These are phyloP conservation scores for Nomada fucata DNA, from an alignment of 2,888 invertebrate species.

Conservation along the genomic window DNA sequence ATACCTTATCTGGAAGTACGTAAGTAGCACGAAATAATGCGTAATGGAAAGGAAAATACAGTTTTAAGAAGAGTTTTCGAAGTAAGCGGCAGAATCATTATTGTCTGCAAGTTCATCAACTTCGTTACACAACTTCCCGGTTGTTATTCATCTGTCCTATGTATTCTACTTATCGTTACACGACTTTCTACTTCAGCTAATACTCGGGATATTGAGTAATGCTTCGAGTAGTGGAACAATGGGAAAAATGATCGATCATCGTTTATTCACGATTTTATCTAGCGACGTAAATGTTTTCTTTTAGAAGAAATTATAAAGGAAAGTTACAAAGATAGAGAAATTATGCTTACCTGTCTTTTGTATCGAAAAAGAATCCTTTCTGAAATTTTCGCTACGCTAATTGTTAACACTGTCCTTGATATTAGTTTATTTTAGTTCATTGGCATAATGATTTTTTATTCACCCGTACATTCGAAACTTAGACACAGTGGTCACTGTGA, in stretches of 20 bases:
- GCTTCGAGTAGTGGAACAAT: background rate
- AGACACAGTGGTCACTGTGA: no score
- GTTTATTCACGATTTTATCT: conserved; percentile 8
- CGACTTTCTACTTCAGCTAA: background rate
- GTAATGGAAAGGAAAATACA: background rate
- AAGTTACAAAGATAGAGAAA: no score
- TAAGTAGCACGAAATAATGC: background rate
- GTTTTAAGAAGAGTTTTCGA: background rate
- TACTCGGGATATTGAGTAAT: conserved; percentile 5
- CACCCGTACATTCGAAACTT: no score
- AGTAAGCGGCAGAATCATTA: background rate
- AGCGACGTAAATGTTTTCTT: background rate
- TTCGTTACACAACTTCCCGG: conserved; percentile 6
- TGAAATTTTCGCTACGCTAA: no score
- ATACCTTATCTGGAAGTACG: no score
- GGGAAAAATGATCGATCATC: background rate
- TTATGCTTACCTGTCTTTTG: no score
- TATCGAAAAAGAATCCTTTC: no score
- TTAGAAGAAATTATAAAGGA: background rate
- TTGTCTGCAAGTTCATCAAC: background rate
- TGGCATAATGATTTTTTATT: no score
- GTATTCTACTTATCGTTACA: conserved; percentile 23
- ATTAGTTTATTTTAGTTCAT: no score
- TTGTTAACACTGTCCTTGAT: no score
- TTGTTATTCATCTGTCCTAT: background rate